Base-by-base conservation (phyloP, 2,113 vertebrate genomes). In the Alligator sinensis region DNA sequence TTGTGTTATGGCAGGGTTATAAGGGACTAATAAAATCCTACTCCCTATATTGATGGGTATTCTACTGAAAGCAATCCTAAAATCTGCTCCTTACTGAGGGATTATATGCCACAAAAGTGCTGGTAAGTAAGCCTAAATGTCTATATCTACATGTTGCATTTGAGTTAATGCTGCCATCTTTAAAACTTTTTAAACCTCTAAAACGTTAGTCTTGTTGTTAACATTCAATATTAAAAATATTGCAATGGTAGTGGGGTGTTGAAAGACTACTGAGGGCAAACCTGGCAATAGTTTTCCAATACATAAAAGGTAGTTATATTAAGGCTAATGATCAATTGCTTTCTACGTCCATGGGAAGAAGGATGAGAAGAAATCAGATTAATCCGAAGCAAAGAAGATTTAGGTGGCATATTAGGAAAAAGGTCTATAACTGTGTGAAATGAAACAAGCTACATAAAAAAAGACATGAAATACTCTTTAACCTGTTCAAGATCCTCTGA, bases 41-140 rank as follows among this genome's bases (percentile, higher is more conserved):
- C 30, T 58, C n/a, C 30, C 19, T 80, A 12, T 72, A 34, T 57
- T 22, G 30, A 58, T 0, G 19, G 27, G 0, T 4, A 59, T 4
- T n/a, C 16, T 59, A 54, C 34, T 19, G 58, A 88, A 91, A 12
- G 47, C 6, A 28, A 63, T 4, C 7, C 80, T 75, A 80, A 82
- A 86, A 34, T 55, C 79, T 13, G 25, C 54, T 88, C 80, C 57
- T 68, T 66, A 91, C 9, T 16, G 19, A 4, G 24, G 54, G 19
- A 68, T 57, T 62, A 38, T n/a, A 57, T 68, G 54, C 55, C 17
- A 76, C 13, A 25, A 3, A 5, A 2, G 4, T 17, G 75, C 3
- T 3, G 14, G 77, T 22, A 57, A 72, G 82, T 54, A 70, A 59
- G 90, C 82, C 61, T 15, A 91, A 81, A 2, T 24, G 80, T 19